Conservation (phyloP, 2,113 vertebrate genomes). For the Burhinus oedicnemus region DNA sequence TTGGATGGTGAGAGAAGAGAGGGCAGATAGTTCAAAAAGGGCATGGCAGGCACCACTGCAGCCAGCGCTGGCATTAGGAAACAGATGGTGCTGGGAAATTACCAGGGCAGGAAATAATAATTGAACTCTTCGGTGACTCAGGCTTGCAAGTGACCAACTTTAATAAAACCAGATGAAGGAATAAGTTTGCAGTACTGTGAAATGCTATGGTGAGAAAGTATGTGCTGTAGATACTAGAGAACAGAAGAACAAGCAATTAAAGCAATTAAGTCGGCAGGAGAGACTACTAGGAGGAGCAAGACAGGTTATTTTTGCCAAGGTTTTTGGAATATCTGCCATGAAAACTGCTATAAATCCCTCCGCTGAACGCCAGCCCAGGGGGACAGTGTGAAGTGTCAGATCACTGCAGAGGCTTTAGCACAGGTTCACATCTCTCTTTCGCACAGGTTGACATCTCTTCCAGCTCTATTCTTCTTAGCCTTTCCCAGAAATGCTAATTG, state of each 20-base stretch:
- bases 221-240: not conserved
- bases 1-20: not conserved
- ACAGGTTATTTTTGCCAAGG: not conserved
- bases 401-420: not conserved
- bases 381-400: not conserved
- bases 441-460: not conserved
- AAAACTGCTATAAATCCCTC: not conserved
- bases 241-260: not conserved
- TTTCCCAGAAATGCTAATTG: not conserved
- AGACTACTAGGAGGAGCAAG: not conserved
- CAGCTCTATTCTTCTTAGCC: not conserved
- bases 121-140: not conserved
- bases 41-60: accelerated
- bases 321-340: not conserved
- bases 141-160: not conserved
- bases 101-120: not conserved
- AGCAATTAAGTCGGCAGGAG: not conserved
- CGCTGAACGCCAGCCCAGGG: not conserved
- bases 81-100: not conserved
- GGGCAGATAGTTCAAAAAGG: not conserved
- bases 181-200: not conserved
- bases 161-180: not conserved
- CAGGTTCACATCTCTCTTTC: not conserved
- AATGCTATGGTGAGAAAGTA: not conserved
- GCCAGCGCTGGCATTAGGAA: not conserved